A percentile compares a stretch with the other conserved stretches of the same genome.
These are phyloP conservation scores for Cinara cedri DNA, from an alignment of 2,888 invertebrate genomes.

Conservation along the genomic window DNA sequence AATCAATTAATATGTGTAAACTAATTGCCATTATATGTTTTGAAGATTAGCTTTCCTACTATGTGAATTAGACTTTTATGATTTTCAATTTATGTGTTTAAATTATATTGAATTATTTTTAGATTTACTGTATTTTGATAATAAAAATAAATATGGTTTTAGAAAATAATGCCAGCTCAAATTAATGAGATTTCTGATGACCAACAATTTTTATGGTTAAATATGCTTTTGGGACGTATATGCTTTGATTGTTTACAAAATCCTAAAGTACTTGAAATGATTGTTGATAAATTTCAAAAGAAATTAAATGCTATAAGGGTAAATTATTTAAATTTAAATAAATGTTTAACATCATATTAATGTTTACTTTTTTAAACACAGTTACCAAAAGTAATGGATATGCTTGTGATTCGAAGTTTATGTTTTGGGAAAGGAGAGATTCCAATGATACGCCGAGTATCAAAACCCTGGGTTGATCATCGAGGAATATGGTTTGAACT, in stretches of 20 bases:
- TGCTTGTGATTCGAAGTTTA: constrained; percentile 49
- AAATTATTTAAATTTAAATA: constrained; percentile 39
- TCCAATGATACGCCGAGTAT: constrained; percentile 40
- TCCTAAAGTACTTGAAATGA: constrained; percentile 71
- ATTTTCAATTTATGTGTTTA: background rate
- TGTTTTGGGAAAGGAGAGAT: constrained; percentile 55
- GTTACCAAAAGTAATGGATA: constrained; percentile 54
- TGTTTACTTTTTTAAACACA: constrained; percentile 3
- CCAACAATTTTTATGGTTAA: constrained; percentile 70
- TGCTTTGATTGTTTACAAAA: constrained; percentile 84
- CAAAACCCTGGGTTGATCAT: constrained; percentile 55
- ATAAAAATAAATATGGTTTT: background rate
- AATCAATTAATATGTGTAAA: too few relatives aligned
- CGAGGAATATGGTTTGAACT: constrained; percentile 86
- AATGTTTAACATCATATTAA: background rate
- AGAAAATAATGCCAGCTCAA: constrained; percentile 11
- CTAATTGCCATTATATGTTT: too few relatives aligned
- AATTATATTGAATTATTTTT: background rate
- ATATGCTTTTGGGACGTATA: constrained; percentile 77
- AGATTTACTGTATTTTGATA: background rate
- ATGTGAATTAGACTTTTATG: background rate
- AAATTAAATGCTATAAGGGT: constrained; percentile 86
- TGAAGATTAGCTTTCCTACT: too few relatives aligned
- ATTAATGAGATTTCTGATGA: constrained; percentile 14
- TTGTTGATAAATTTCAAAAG: constrained; percentile 81